Conservation (phyloP, 2,888 invertebrate genomes). For the Ametastegia equiseti region DNA sequence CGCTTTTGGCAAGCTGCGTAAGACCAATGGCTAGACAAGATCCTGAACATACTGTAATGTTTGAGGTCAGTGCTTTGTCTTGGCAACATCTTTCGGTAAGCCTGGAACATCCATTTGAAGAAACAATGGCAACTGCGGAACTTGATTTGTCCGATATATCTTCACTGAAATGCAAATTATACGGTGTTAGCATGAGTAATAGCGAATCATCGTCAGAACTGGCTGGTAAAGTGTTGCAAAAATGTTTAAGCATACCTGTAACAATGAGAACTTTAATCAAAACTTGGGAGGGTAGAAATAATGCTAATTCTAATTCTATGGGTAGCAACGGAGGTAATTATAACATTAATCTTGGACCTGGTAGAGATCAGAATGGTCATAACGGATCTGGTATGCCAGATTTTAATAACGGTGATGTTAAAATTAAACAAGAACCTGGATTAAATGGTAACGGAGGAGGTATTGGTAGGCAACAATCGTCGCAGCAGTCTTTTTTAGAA, state of each 20-base stretch:
- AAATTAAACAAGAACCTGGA: slow-evolving; percentile 74
- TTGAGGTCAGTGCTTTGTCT: slow-evolving; percentile 94
- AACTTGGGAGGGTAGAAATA: slow-evolving; percentile 87
- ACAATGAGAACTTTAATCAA: slow-evolving; percentile 92
- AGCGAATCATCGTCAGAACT: slow-evolving; percentile 78
- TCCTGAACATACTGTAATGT: slow-evolving; percentile 88
- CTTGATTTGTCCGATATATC: slow-evolving; percentile 90
- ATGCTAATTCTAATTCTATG: slow-evolving; percentile 77
- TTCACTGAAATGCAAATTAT: slow-evolving; percentile 87
- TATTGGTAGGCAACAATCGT: slow-evolving; percentile 61
- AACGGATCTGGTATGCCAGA: slow-evolving; percentile 70
- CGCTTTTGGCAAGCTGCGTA: slow-evolving; percentile 92
- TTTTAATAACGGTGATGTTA: slow-evolving; percentile 70
- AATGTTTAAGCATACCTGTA: slow-evolving; percentile 94
- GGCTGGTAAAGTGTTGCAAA: slow-evolving; percentile 87
- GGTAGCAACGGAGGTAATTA: slow-evolving; percentile 60
- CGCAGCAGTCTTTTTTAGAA: slow-evolving; percentile 76
- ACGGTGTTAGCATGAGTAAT: slow-evolving; percentile 76
- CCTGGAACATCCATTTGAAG: slow-evolving; percentile 94
- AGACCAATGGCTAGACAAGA: slow-evolving; percentile 88
- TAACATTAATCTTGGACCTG: slow-evolving; percentile 57
- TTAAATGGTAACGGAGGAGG: slow-evolving; percentile 65
- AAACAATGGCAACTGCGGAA: slow-evolving; percentile 95
- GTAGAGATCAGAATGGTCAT: slow-evolving; percentile 69
- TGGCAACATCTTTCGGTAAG: slow-evolving; percentile 94